Evolutionary conservation across 2,113 vertebrate species (phyloP), one percentile per base, ranked within the genome.

Genomic region (Prinia subflava): DNA sequence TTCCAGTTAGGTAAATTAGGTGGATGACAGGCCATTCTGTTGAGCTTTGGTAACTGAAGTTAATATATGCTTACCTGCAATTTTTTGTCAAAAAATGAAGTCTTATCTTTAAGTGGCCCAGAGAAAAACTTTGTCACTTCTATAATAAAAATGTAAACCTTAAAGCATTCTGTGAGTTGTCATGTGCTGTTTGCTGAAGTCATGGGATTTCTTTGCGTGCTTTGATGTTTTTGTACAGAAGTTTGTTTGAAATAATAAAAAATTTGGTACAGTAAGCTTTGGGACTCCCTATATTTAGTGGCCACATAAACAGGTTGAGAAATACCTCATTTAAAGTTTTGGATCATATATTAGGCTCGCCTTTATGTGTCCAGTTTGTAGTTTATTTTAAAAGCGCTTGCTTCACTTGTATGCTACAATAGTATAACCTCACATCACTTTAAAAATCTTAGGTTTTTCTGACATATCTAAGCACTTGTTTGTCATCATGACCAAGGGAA

Each of bases 161-260:
- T 82, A 90, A 94, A 94, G 41, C 87, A 83, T 88, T 91, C 91
- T 89, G 70, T 68, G 76, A 92, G 69, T 86, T 94, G 85, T 96
- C 85, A 80, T 90, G 89, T 93, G 85, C 89, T 96, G 78, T 97
- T 97, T 96, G 84, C 92, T 19, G 21, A 97, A 96, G 55, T 95
- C 77, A 91, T 24, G 47, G 87, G 87, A 64, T 90, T 92, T 96
- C 88, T 90, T 91, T 92, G 95, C 92, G 78, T 96, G 91, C 85
- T 96, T 88, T 93, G 67, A 92, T 68, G 68, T 92, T 97, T 98
- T 98, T 97, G 95, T 98, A 97, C 84, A 97, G 95, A 96, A 87
- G 63, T 95, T 97, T 95, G 94, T 97, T 96, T 96, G 87, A 97
- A 96, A 96, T 96, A 96, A 97, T 97, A 97, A 98, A 98, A 96